Evolutionary conservation across 2,113 vertebrate species (phyloP).

Genomic region (Oryzias woworae): DNA sequence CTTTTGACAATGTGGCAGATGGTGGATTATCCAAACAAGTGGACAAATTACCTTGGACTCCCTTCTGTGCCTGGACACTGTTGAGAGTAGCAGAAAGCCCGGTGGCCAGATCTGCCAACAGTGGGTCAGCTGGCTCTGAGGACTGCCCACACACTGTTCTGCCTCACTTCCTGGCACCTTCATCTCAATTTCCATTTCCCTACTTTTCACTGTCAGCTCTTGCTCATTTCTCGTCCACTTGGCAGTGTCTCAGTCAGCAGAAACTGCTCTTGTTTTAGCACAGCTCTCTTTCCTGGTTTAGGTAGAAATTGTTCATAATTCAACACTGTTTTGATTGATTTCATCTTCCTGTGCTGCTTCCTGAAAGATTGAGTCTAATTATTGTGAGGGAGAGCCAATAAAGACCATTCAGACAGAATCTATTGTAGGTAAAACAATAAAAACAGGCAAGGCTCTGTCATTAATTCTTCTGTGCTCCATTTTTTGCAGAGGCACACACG

Average conservation of each 20-base stretch:
- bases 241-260: constrained; percentile 23
- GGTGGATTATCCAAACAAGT: constrained; percentile 77
- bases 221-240: constrained; percentile 29
- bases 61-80: constrained; percentile 58
- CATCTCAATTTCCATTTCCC: constrained; percentile 4
- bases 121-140: constrained; percentile 56
- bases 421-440: constrained; percentile 46
- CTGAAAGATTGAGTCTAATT: constrained; percentile 20
- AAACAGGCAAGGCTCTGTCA: constrained; percentile 13
- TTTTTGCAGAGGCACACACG: constrained; percentile 25
- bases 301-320: constrained; percentile 17
- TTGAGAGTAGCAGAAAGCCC: constrained; percentile 46
- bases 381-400: constrained; percentile 25
- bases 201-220: constrained; percentile 31
- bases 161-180: constrained; percentile 46
- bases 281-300: constrained; percentile 3
- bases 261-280: constrained; percentile 21
- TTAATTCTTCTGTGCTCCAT: constrained; percentile 36
- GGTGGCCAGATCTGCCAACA: constrained; percentile 51
- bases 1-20: constrained; percentile 68
- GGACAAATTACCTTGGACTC: constrained; percentile 70
- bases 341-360: constrained; percentile 21
- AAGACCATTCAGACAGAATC: constrained; percentile 31
- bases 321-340: constrained; percentile 45
- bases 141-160: constrained; percentile 28